Percentiles rank a stretch among this genome's conserved stretches.
Evolutionary conservation across 2,888 invertebrate genomes (phyloP).

Genomic region (Sphecodes monilicornis): DNA sequence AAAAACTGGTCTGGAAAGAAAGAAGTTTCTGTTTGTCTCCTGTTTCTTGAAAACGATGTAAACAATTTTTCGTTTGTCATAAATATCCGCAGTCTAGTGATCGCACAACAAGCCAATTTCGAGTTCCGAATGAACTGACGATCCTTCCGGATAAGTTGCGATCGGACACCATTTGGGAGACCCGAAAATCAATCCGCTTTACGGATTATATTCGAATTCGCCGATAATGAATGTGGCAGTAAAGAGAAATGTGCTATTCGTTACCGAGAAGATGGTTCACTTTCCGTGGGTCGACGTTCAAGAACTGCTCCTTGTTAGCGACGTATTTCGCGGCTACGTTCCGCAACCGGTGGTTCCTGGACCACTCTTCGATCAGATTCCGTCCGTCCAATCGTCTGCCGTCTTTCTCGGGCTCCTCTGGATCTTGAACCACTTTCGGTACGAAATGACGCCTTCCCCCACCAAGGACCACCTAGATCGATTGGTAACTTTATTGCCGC

Average conservation of each 20-base stretch:
- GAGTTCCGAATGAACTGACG: background rate
- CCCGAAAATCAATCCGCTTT: background rate
- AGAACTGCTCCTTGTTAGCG: constrained; percentile 90
- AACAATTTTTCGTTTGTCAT: background rate
- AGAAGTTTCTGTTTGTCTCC: background rate
- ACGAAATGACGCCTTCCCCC: constrained; percentile 92
- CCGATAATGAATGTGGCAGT: constrained; percentile 9
- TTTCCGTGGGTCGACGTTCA: constrained; percentile 88
- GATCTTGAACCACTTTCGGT: constrained; percentile 89
- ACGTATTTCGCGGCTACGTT: constrained; percentile 90
- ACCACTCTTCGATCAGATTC: constrained; percentile 93
- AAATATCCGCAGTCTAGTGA: background rate
- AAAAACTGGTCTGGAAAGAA: no score
- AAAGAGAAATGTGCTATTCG: constrained; percentile 61
- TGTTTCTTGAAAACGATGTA: no score
- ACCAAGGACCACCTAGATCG: constrained; percentile 90
- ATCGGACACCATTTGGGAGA: background rate
- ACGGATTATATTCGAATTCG: background rate
- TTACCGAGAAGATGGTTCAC: constrained; percentile 91
- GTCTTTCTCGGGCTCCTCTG: constrained; percentile 89
- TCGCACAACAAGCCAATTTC: background rate
- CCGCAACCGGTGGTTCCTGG: constrained; percentile 89
- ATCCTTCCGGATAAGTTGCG: background rate
- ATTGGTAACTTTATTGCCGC: constrained; percentile 48
- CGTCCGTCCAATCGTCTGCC: constrained; percentile 91